Evolutionary conservation across 1,140 invertebrate genomes (phyloP).

Genomic region (Anadara kagoshimensis): DNA sequence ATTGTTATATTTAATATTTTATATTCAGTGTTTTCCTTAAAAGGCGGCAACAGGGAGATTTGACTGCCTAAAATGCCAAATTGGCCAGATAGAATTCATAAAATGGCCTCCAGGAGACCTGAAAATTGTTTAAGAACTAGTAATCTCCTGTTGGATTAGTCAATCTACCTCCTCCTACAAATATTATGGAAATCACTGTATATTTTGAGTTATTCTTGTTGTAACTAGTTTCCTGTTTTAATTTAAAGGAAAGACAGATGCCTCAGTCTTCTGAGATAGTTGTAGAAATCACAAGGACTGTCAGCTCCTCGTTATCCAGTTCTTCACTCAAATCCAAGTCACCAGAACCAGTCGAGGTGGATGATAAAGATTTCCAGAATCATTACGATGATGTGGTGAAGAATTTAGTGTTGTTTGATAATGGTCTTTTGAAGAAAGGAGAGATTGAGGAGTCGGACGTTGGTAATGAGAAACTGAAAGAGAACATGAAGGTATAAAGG

Average conservation of each 20-base stretch:
- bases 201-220: no score
- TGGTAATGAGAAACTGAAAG: constrained; percentile 30
- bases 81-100: no score
- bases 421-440: constrained; percentile 56
- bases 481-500: constrained; percentile 38
- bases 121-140: no score
- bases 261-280: constrained; percentile 22
- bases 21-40: no score
- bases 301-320: constrained; percentile 23
- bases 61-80: no score
- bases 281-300: constrained; percentile 44
- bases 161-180: no score
- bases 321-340: constrained; percentile 11
- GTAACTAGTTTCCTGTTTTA: neutral
- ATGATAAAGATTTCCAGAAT: constrained; percentile 51
- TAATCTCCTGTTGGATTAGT: no score
- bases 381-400: constrained; percentile 49
- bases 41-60: no score
- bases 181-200: no score
- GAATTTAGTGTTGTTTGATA: constrained; percentile 57
- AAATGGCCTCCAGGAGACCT: no score
- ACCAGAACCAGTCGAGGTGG: constrained; percentile 14
- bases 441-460: constrained; percentile 48
- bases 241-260: constrained; percentile 1
- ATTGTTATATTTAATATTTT: no score